These are phyloP conservation scores for Aphelinus certus DNA, from an alignment of 1,140 invertebrate species.

Conservation along the genomic window DNA sequence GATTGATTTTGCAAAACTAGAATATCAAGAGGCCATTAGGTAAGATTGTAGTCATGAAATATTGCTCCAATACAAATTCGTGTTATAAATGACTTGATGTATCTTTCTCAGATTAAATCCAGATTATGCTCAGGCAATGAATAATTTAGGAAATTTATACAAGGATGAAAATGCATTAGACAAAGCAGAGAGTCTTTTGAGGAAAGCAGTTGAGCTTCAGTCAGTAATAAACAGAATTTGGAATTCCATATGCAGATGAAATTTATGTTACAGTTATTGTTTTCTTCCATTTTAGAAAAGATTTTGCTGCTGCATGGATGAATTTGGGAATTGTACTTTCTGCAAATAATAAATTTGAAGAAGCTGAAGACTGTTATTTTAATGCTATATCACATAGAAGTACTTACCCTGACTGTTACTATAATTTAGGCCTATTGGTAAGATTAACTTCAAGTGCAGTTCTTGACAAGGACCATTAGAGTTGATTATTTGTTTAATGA, in stretches of 20 bases:
- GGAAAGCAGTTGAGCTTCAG: slow-evolving; percentile 79
- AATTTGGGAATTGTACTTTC: slow-evolving; percentile 94
- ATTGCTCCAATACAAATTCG: too few species aligned
- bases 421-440: slow-evolving; percentile 94
- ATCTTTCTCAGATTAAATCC: slow-evolving; percentile 77
- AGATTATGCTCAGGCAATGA: slow-evolving; percentile 95
- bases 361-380: slow-evolving; percentile 83
- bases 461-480: slow-evolving; percentile 13
- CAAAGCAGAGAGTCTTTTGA: slow-evolving; percentile 82
- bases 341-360: slow-evolving; percentile 73
- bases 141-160: slow-evolving; percentile 94
- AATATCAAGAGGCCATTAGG: slow-evolving; percentile 83
- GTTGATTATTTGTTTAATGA: slow-evolving; percentile 31
- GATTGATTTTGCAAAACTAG: slow-evolving; percentile 73
- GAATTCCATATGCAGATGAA: not conserved
- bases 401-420: slow-evolving; percentile 92
- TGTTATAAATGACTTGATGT: slow-evolving; percentile 13
- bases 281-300: slow-evolving; percentile 68
- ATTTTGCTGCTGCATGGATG: slow-evolving; percentile 98
- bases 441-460: slow-evolving; percentile 45
- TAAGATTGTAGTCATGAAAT: slow-evolving; percentile 52
- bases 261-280: not conserved
- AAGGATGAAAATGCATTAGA: slow-evolving; percentile 78
- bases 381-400: slow-evolving; percentile 79
- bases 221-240: slow-evolving; percentile 52